phyloP scores from a whole-genome alignment of 2,888 invertebrate genomes.

The Archips crataeganus region DNA sequence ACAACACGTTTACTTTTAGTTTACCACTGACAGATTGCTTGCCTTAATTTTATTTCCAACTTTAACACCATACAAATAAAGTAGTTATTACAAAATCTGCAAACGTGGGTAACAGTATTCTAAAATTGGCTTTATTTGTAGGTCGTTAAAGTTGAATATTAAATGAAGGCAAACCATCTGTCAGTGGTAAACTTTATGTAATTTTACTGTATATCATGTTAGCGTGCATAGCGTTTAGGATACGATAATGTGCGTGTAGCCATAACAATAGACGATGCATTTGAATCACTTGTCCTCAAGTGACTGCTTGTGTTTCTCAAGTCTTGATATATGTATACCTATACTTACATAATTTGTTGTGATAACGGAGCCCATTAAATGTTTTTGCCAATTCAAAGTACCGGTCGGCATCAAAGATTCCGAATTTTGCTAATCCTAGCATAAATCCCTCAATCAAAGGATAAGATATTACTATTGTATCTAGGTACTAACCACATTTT shows the following conservation, averaged over 20 bases:
- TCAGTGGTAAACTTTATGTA: too few species aligned
- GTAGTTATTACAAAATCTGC: too few species aligned
- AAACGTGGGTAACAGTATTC: too few species aligned
- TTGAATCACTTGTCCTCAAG: not conserved
- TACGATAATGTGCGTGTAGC: not conserved
- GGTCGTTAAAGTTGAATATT: too few species aligned
- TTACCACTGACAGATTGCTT: too few species aligned
- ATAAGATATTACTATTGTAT: not conserved
- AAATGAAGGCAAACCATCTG: too few species aligned
- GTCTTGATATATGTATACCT: not conserved
- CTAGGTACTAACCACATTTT: not conserved
- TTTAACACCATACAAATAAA: too few species aligned
- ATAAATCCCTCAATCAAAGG: not conserved
- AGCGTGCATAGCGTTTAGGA: not conserved
- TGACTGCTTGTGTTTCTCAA: not conserved
- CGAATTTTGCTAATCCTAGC: not conserved
- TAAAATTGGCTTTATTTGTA: too few species aligned
- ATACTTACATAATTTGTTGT: not conserved
- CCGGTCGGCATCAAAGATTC: not conserved
- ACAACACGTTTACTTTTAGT: too few species aligned
- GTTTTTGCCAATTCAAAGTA: not conserved
- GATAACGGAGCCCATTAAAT: not conserved
- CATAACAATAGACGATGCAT: not conserved
- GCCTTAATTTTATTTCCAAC: too few species aligned
- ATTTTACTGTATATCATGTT: not conserved